A percentile compares a stretch with the other conserved stretches of the same genome.
Conservation (phyloP, 1,140 invertebrate genomes). For the Papilio polytes region DNA sequence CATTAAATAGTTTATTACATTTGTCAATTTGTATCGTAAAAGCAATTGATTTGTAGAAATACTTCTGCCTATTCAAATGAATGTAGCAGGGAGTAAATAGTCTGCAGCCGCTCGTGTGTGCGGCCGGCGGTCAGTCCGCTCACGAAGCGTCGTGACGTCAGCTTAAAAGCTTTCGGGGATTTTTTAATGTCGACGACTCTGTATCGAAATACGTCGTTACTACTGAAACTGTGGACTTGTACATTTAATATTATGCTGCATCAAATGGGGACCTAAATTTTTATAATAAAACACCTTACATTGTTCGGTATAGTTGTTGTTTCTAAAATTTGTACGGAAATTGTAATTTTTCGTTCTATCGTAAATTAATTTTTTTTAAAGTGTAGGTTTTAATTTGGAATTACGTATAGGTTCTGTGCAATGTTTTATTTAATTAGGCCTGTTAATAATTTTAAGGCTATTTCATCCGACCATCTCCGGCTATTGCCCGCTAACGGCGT, state of each 20-base stretch:
- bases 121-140: constrained; percentile 36
- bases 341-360: no score
- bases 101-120: neutral
- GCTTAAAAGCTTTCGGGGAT: constrained; percentile 48
- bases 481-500: constrained; percentile 36
- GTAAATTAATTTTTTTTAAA: no score
- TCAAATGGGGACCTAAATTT: neutral
- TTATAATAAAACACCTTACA: neutral
- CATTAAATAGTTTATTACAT: neutral
- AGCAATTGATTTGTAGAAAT: no score
- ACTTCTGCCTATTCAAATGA: no score
- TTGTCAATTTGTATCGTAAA: no score
- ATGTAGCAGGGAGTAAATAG: no score
- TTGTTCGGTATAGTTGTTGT: no score
- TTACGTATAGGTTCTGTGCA: neutral
- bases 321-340: no score
- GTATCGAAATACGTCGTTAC: constrained; percentile 26
- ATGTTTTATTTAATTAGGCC: neutral
- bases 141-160: constrained; percentile 29
- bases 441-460: constrained; percentile 36
- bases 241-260: neutral
- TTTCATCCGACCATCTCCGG: neutral
- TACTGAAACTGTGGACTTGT: constrained; percentile 25
- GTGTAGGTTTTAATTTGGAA: neutral
- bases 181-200: constrained; percentile 36